Evolutionary conservation across 2,797 vertebrate species (phyloP), one percentile per base, ranked within the genome.

Genomic region (Silurus lanzhouensis): DNA sequence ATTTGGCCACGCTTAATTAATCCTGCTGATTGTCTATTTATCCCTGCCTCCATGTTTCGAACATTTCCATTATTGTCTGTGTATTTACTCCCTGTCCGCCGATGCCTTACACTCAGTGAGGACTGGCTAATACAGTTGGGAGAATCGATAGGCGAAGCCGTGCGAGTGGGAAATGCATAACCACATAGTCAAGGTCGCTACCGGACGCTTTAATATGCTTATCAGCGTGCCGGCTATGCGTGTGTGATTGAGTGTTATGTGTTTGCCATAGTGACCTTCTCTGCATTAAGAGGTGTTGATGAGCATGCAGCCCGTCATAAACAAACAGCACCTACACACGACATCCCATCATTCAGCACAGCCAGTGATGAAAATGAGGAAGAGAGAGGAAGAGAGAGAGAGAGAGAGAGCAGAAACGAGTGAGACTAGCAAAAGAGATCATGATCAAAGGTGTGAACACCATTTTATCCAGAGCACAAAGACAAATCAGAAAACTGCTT

Each of bases 211-310:
- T 86, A 81, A 87, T 86, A 81, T 81, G 61, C 82, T 88, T 88
- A 88, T 88, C 87, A 74, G 67, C 44, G 44, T 12, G 79, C 78
- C 64, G 20, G 67, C 76, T 66, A 83, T 46, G 57, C 44, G 27
- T 2, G 72, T 83, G 81, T 88, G 82, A 87, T 84, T 70, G 86
- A 86, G 48, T 81, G 87, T 83, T 85, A 87, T 84, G 83, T 22
- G 72, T 77, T 84, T 87, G 80, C 83, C 86, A 83, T 74, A 55
- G 86, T 84, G 89, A 88, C 89, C 88, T 86, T 86, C 85, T 83
- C 83, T 78, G 66, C 85, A 90, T 90, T 88, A 89, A 78, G 81
- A 87, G 85, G 85, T 20, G 86, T 75, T 88, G 89, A 90, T 87
- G 88, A 88, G 88, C 66, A 79, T 70, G 66, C 83, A 84, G 85